A percentile compares a stretch with the other conserved stretches of the same genome.
phyloP scores from a whole-genome alignment of 2,888 invertebrate species.

The Podabrus alpinus region DNA sequence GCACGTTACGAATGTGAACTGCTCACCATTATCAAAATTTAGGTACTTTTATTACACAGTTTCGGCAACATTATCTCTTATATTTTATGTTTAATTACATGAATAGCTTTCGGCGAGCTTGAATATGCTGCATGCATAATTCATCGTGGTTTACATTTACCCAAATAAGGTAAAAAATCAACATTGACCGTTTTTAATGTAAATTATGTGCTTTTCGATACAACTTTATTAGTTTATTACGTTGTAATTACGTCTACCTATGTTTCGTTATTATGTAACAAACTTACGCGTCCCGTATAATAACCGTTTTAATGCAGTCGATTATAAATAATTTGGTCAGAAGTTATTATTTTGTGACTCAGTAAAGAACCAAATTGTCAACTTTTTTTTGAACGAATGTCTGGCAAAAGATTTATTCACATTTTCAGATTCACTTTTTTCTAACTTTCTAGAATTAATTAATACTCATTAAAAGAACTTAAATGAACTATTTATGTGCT shows the following conservation, averaged over 20 bases:
- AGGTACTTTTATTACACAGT: background rate
- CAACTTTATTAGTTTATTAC: background rate
- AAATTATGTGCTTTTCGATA: background rate
- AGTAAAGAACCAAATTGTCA: background rate
- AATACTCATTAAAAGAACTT: background rate
- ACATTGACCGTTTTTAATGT: background rate
- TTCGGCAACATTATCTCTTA: background rate
- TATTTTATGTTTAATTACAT: background rate
- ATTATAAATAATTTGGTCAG: too few species aligned
- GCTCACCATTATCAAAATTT: background rate
- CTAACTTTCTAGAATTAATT: background rate
- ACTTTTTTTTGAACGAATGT: background rate
- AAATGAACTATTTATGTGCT: background rate
- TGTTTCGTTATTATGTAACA: background rate
- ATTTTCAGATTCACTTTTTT: background rate
- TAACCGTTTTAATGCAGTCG: background rate
- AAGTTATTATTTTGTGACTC: background rate
- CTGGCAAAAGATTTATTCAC: background rate
- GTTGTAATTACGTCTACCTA: background rate
- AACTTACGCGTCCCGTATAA: background rate
- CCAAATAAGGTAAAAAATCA: conserved; percentile 1
- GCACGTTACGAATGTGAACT: background rate
- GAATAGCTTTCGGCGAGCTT: background rate
- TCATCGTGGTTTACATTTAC: background rate
- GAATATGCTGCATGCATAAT: background rate